Percentiles rank a stretch among this genome's conserved stretches.
Evolutionary conservation across 2,113 vertebrate species (phyloP).

Genomic region (Ceyx margarethae): DNA sequence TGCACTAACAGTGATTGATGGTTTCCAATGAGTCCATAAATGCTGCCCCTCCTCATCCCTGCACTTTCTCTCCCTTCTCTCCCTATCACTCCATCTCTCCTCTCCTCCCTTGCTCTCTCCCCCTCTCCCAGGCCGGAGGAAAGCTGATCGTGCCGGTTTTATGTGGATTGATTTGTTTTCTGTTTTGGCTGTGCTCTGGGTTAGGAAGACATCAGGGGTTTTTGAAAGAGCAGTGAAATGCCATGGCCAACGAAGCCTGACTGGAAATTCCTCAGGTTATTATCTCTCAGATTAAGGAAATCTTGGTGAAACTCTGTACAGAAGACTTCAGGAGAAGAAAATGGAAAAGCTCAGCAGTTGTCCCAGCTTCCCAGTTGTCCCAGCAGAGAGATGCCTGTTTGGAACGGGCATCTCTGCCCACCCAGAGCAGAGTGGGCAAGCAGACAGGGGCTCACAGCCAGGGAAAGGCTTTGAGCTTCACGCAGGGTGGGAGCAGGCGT

Average conservation of each 20-base stretch:
- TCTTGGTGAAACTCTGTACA: not conserved
- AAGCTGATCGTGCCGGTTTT: conserved; percentile 30
- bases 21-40: conserved; percentile 52
- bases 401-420: not conserved
- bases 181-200: conserved; percentile 49
- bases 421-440: not conserved
- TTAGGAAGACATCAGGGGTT: conserved; percentile 37
- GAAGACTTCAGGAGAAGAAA: not conserved
- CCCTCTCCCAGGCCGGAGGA: not conserved
- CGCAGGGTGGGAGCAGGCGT: rapidly evolving
- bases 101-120: conserved; percentile 22
- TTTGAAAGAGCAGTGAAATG: conserved; percentile 59
- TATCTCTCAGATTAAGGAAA: conserved; percentile 48
- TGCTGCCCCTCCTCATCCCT: conserved; percentile 55
- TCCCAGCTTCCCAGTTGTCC: not conserved
- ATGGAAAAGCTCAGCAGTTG: not conserved
- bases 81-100: conserved; percentile 35
- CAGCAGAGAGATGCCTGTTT: not conserved
- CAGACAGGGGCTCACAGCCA: not conserved
- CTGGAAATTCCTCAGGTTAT: conserved; percentile 51
- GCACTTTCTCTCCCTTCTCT: conserved; percentile 57
- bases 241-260: conserved; percentile 58
- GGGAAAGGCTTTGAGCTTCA: not conserved
- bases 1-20: conserved; percentile 67
- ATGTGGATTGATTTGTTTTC: conserved; percentile 64